phyloP scores from a whole-genome alignment of 2,797 vertebrate species.

The Pseudomugil tenellus region DNA sequence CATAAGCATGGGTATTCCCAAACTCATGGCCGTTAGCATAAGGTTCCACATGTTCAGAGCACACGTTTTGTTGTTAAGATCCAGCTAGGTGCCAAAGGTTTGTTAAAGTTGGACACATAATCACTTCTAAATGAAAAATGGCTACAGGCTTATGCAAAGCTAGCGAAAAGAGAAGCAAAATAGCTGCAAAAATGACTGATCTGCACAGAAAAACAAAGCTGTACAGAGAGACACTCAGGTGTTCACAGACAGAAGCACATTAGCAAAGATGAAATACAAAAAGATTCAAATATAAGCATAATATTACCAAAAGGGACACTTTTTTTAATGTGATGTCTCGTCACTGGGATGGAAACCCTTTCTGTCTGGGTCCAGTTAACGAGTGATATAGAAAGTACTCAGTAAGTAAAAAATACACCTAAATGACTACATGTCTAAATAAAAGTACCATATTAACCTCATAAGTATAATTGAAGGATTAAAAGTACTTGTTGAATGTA shows the following conservation, averaged over 20 bases:
- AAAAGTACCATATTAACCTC: too few species aligned
- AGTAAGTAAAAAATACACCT: too few species aligned
- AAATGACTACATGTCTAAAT: too few species aligned
- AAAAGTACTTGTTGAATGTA: too few species aligned
- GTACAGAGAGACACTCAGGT: not conserved
- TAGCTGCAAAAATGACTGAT: not conserved
- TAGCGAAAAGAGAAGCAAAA: not conserved
- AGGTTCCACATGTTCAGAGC: too few species aligned
- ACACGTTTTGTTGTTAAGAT: not conserved
- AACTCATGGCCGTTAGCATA: too few species aligned
- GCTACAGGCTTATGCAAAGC: conserved; percentile 13
- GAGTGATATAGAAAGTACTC: too few species aligned
- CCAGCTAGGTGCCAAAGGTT: not conserved
- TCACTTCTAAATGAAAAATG: not conserved
- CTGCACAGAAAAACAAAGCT: not conserved
- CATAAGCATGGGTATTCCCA: not conserved
- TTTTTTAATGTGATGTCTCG: not conserved
- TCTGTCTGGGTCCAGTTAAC: not conserved
- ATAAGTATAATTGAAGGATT: too few species aligned
- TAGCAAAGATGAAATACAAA: not conserved
- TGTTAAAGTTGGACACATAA: not conserved
- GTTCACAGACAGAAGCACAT: not conserved
- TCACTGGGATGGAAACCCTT: not conserved
- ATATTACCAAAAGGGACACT: not conserved
- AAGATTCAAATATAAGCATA: not conserved